Conservation (phyloP, 2,888 invertebrate genomes). For the Anthophora plumipes region DNA sequence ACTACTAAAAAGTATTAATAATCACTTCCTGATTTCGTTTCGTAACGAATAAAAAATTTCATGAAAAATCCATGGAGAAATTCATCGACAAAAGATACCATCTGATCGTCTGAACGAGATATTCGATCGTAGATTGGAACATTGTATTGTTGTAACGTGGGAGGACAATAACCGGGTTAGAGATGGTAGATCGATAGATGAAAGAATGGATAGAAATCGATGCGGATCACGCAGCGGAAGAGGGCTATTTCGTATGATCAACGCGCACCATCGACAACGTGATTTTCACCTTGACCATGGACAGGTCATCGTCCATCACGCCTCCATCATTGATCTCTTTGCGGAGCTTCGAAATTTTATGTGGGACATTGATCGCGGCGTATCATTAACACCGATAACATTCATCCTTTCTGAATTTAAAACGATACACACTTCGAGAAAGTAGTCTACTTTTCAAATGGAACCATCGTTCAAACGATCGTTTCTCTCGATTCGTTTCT, state of each 20-base stretch:
- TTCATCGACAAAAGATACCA: background rate
- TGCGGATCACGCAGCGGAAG: conserved; percentile 74
- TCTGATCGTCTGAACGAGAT: background rate
- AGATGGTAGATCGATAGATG: conserved; percentile 45
- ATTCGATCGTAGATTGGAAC: too few relatives aligned
- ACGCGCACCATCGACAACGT: conserved; percentile 65
- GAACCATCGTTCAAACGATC: too few relatives aligned
- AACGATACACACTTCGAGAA: background rate
- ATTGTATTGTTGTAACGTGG: background rate
- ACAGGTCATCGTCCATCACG: conserved; percentile 77
- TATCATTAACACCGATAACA: conserved; percentile 17
- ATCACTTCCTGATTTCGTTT: too few relatives aligned
- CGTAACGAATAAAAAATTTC: too few relatives aligned
- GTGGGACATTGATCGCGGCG: conserved; percentile 15
- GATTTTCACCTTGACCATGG: conserved; percentile 80
- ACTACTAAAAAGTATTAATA: too few relatives aligned
- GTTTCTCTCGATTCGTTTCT: too few relatives aligned
- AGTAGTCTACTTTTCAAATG: background rate
- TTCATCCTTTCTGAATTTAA: background rate
- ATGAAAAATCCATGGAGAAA: too few relatives aligned
- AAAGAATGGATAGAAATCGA: conserved; percentile 45
- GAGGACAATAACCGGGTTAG: conserved; percentile 54
- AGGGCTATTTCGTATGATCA: conserved; percentile 72
- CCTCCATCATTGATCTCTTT: conserved; percentile 2
- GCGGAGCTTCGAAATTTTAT: conserved; percentile 26